A percentile compares a stretch with the other conserved stretches of the same genome.
Evolutionary conservation across 2,797 vertebrate genomes (phyloP).

Genomic region (Lacerta viridis): DNA sequence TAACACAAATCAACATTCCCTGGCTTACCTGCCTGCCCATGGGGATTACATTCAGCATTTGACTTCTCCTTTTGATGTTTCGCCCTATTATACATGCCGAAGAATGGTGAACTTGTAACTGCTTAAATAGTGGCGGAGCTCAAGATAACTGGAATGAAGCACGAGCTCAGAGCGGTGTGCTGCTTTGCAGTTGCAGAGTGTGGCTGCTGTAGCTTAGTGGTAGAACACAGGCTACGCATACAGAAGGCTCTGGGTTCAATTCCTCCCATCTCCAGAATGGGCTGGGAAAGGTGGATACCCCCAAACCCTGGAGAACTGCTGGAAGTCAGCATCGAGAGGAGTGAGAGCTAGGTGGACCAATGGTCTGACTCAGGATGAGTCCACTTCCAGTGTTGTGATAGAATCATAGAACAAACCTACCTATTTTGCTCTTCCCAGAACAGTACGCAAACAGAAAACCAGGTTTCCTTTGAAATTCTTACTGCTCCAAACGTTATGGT

Average conservation of each 20-base stretch:
- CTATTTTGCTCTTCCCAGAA: no score
- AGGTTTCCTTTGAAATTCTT: no score
- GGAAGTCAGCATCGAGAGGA: no score
- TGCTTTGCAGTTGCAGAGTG: not conserved
- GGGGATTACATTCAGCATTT: conserved; percentile 45
- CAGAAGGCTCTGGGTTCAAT: not conserved
- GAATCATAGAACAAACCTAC: no score
- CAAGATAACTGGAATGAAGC: conserved; percentile 35
- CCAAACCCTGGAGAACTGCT: no score
- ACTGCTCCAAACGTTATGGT: no score
- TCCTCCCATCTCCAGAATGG: not conserved
- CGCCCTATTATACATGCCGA: conserved; percentile 34
- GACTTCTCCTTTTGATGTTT: conserved; percentile 51
- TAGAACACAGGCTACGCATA: not conserved
- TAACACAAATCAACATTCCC: conserved; percentile 27
- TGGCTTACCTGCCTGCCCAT: conserved; percentile 35
- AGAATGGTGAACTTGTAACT: conserved; percentile 35
- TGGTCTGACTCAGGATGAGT: no score
- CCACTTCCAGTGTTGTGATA: no score
- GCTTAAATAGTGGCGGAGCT: conserved; percentile 26
- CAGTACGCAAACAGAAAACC: no score
- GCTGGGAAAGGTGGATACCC: not conserved
- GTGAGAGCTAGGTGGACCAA: no score
- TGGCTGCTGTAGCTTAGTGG: not conserved
- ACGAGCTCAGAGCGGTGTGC: conserved; percentile 26